Evolutionary conservation across 2,113 vertebrate species (phyloP), one percentile per base, ranked within the genome.

Genomic region (Datnioides undecimradiatus): DNA sequence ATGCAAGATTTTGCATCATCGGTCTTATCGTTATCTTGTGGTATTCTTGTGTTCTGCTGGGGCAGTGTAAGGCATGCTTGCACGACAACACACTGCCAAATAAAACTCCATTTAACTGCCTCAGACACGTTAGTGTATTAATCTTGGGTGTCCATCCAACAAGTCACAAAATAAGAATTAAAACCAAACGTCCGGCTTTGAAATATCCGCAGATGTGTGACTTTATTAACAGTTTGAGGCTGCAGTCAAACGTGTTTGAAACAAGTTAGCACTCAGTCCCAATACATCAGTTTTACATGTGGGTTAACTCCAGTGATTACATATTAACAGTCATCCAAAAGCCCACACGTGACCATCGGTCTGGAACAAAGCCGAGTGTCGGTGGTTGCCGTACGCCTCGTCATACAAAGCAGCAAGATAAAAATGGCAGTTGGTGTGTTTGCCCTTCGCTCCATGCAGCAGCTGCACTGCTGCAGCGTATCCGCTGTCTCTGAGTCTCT

Each of bases 391-490:
- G 33, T 38, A 17, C 27, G 46, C 65, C 25, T n/a, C 2, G 8
- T 82, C 38, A 65, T 57, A 60, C 16, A 54, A 54, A 31, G 73
- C 48, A 45, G 43, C 8, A 5, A 72, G 33, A 70, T 29, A 21
- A 66, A 81, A 84, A 75, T 57, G 69, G 13, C 58, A 46, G 2
- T 27, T 60, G 8, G 68, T 40, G 10, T 12, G 43, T 51, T 21
- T 31, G 69, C 31, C 31, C 55, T 16, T 29, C 62, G 49, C 58
- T 65, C 14, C 38, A 14, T 34, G 11, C 60, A 48, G 52, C 83
- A 52, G 57, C 62, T 70, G 29, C 66, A 36, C 64, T 25, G 60
- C 63, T 36, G 45, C 21, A 48, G 41, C 60, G 60, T 76, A 63
- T 71, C 73, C 69, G n/a, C n/a, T n/a, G n/a, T n/a, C n/a, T n/a